phyloP scores from a whole-genome alignment of 2,113 vertebrate species.

The Epinephelus fuscoguttatus region DNA sequence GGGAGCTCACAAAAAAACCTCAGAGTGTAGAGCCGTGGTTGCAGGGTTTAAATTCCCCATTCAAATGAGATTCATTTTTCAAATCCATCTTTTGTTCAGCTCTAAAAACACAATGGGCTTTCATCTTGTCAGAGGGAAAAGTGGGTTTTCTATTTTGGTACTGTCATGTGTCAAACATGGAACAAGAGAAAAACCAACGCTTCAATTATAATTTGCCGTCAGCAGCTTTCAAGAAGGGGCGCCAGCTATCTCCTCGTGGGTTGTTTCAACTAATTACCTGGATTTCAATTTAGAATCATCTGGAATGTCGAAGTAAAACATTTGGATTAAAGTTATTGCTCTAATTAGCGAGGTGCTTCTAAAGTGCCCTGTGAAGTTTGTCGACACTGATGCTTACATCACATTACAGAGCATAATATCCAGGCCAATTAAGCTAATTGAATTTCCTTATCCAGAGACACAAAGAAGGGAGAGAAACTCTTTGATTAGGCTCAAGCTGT shows the following conservation, averaged over 20 bases:
- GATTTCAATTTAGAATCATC: conserved; percentile 69
- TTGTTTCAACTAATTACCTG: conserved; percentile 68
- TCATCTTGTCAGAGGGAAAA: conserved; percentile 14
- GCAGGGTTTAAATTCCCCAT: conserved; percentile 8
- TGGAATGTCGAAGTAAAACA: conserved; percentile 63
- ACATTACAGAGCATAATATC: conserved; percentile 79
- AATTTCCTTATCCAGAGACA: conserved; percentile 82
- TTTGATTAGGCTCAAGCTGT: conserved; percentile 80
- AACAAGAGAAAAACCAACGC: conserved; percentile 11
- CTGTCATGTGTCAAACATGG: conserved; percentile 47
- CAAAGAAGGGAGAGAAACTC: conserved; percentile 64
- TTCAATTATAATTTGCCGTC: conserved; percentile 41
- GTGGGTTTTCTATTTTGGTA: conserved; percentile 48
- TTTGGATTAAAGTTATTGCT: conserved; percentile 77
- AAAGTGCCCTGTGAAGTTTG: conserved; percentile 80
- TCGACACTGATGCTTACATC: conserved; percentile 75
- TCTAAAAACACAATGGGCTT: conserved; percentile 30
- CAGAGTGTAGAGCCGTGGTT: conserved; percentile 2
- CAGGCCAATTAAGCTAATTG: conserved; percentile 84
- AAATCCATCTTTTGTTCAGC: conserved; percentile 32
- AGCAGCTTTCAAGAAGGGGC: conserved; percentile 40
- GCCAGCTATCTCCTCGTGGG: conserved; percentile 15
- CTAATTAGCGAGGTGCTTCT: conserved; percentile 78
- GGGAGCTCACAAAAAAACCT: conserved; percentile 14
- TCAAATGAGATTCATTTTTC: conserved; percentile 39